Base-by-base conservation (phyloP, 1,140 invertebrate species). In the Elymnias hypermnestra region DNA sequence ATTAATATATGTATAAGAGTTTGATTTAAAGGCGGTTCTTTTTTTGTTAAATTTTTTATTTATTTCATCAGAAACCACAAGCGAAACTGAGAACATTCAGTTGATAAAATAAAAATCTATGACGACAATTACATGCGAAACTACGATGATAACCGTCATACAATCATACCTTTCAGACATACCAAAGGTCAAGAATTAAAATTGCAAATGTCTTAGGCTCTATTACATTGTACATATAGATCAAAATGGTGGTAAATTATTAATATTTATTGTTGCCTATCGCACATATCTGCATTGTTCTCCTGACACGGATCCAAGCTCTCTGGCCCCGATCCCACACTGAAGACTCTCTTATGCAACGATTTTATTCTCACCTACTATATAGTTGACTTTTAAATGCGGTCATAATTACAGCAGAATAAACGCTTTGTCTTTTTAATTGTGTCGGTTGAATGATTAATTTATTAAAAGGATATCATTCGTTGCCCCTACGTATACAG, bases 261-360 rank as follows among this genome's bases (percentile, higher is more conserved):
- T 2, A 14, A 19, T 40, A 6, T 22, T 18, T 51, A 35, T 21
- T 21, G 26, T 55, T 53, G 36, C 25, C 26, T 42, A 25, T 35
- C 29, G 31, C 51, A 59, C 46, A 40, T 21, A 23, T 40, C 37
- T 38, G 38, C 40, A 59, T 43, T 56, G 68, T 61, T 63, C 67
- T 49, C 62, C 42, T 73, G 57, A 68, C 70, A 64, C 65, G 49
- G 62, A 58, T 73, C 62, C 53, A 52, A 54, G 46, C 53, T 50
- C 52, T 47, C 52, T 63, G 62, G 37, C 70, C 62, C 48, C 59
- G 49, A 73, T 73, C 70, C 67, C 70, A 73, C 64, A 59, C 41
- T 48, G 56, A 63, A 44, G 52, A 57, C 29, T 59, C 52, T 53
- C 64, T 73, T 73, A 71, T 65, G 70, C 67, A 73, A 73, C 53